Conservation (phyloP, 1,140 invertebrate species). For the Heterodera schachtii region DNA sequence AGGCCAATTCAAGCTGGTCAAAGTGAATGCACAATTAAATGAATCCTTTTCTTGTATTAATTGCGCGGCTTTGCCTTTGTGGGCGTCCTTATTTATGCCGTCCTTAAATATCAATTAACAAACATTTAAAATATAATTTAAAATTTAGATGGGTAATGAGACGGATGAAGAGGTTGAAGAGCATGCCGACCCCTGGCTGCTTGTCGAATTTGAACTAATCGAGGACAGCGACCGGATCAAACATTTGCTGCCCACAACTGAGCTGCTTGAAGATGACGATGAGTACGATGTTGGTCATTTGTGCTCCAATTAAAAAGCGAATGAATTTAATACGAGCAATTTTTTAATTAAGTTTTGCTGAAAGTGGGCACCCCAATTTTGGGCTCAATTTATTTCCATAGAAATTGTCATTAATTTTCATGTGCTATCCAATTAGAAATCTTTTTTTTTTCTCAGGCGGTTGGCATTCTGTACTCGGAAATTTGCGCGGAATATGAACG, state of each 20-base stretch:
- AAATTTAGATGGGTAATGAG: constrained; percentile 22
- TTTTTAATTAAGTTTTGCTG: no score
- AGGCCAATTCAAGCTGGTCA: constrained; percentile 7
- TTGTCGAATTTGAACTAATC: constrained; percentile 46
- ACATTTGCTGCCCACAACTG: constrained; percentile 27
- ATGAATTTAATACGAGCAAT: no score
- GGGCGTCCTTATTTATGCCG: no score
- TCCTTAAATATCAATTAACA: no score
- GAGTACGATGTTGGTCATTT: constrained; percentile 21
- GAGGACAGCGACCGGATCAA: constrained; percentile 35
- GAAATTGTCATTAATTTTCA: no score
- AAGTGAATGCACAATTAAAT: constrained; percentile 22
- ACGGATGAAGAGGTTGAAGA: constrained; percentile 28
- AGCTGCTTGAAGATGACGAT: constrained; percentile 42
- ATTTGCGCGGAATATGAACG: constrained; percentile 57
- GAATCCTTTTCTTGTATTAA: no score
- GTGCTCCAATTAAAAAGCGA: no score
- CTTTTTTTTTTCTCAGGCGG: constrained; percentile 36
- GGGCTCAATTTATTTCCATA: no score
- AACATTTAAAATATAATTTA: no score
- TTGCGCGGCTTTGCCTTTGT: no score
- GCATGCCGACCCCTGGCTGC: background rate
- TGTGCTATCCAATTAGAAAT: no score
- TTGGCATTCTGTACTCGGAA: constrained; percentile 58
- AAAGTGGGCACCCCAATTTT: no score